These are phyloP conservation scores for Chaetodon trifasciatus DNA, from an alignment of 2,797 vertebrate species.

Conservation along the genomic window DNA sequence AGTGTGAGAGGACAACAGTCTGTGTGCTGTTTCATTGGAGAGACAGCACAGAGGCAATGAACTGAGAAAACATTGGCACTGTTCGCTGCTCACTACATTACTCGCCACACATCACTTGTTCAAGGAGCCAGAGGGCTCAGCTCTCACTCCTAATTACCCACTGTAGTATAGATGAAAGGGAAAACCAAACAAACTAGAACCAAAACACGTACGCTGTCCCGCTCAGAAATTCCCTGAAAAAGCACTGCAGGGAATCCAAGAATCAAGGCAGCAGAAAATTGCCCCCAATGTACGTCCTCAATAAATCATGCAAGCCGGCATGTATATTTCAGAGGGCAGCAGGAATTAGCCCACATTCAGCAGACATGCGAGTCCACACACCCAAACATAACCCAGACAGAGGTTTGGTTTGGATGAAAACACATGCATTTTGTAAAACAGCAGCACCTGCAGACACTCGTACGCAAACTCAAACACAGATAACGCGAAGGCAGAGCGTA, in stretches of 20 bases:
- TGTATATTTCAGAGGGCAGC: conserved; percentile 80
- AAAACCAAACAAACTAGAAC: conserved; percentile 60
- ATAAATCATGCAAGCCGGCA: conserved; percentile 80
- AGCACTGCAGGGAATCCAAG: conserved; percentile 53
- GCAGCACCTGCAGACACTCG: conserved; percentile 49
- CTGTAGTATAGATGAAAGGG: conserved; percentile 52
- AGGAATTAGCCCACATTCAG: conserved; percentile 78
- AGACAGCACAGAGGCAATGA: conserved; percentile 39
- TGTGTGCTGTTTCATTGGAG: conserved; percentile 29
- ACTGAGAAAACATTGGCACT: conserved; percentile 40
- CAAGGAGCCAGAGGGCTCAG: conserved; percentile 61
- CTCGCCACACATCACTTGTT: conserved; percentile 63
- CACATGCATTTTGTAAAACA: conserved; percentile 33
- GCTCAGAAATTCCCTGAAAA: conserved; percentile 36
- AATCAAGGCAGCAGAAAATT: conserved; percentile 70
- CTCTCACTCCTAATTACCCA: conserved; percentile 67
- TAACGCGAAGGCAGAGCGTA: background rate
- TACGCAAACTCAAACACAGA: conserved; percentile 14
- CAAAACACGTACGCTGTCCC: conserved; percentile 32
- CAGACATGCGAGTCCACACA: conserved; percentile 66
- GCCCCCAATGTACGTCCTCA: conserved; percentile 62
- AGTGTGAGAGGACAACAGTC: conserved; percentile 28
- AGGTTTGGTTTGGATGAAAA: conserved; percentile 52
- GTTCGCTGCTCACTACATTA: conserved; percentile 61
- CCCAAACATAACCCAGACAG: conserved; percentile 71